Percentiles rank a stretch among this genome's conserved stretches.
phyloP scores from a whole-genome alignment of 2,888 invertebrate genomes.

The Labia minor region DNA sequence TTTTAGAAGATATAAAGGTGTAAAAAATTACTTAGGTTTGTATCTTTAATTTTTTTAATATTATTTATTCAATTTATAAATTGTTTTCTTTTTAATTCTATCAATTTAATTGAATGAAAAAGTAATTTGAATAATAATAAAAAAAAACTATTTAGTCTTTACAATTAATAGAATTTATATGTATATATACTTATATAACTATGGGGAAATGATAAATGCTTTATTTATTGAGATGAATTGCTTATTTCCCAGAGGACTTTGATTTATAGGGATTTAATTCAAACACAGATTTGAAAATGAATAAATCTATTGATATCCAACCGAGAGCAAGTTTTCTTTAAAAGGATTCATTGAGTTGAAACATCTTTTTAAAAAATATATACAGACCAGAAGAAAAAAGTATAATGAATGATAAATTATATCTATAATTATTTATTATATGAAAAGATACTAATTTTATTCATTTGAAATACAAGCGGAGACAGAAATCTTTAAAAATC shows the following conservation, averaged over 20 bases:
- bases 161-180: constrained; percentile 15
- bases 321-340: neutral
- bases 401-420: too few relatives aligned
- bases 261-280: neutral
- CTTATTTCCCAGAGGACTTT: neutral
- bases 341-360: too few relatives aligned
- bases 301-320: neutral
- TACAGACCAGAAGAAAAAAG: too few relatives aligned
- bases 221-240: constrained; percentile 5
- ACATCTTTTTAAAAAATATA: too few relatives aligned
- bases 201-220: neutral
- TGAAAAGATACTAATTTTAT: too few relatives aligned
- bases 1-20: too few relatives aligned
- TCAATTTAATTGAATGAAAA: neutral
- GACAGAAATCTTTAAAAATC: neutral
- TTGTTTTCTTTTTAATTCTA: too few relatives aligned
- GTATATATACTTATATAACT: constrained; percentile 20
- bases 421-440: too few relatives aligned
- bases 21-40: neutral
- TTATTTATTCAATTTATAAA: too few relatives aligned
- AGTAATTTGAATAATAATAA: constrained; percentile 16
- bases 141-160: neutral
- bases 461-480: neutral
- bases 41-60: too few relatives aligned
- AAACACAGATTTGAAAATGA: neutral